A percentile compares a stretch with the other conserved stretches of the same genome.
These are phyloP conservation scores for Adineta ricciae DNA, from an alignment of 2,888 invertebrate species.

Conservation along the genomic window DNA sequence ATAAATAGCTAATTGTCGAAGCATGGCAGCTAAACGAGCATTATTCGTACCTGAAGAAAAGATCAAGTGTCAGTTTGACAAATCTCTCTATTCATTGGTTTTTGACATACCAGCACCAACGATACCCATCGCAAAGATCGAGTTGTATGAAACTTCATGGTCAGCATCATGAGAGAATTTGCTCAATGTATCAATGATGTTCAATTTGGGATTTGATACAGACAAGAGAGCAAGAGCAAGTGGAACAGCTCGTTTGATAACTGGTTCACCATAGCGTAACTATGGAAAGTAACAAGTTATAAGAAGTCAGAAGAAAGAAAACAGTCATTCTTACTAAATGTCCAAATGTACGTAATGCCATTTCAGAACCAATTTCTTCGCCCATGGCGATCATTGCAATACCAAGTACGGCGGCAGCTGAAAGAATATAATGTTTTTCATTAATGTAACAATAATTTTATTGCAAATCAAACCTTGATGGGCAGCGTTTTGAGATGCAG, in stretches of 20 bases:
- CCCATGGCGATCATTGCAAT: slow-evolving; percentile 96
- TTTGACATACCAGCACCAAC: slow-evolving; percentile 64
- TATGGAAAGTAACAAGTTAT: background rate
- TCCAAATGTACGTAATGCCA: slow-evolving; percentile 90
- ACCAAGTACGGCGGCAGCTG: slow-evolving; percentile 73
- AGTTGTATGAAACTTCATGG: slow-evolving; percentile 91
- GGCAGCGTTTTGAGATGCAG: slow-evolving; percentile 17
- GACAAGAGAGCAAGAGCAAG: slow-evolving; percentile 88
- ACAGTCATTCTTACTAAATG: slow-evolving; percentile 59
- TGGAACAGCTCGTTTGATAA: slow-evolving; percentile 87
- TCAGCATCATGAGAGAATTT: slow-evolving; percentile 98
- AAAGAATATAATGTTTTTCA: background rate
- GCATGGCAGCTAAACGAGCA: slow-evolving; percentile 81
- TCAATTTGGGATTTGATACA: slow-evolving; percentile 85
- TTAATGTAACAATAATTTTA: no score
- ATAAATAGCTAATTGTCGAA: slow-evolving; percentile 89
- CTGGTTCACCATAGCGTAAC: slow-evolving; percentile 93
- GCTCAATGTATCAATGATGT: slow-evolving; percentile 88
- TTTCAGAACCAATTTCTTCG: slow-evolving; percentile 95
- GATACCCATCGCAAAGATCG: slow-evolving; percentile 95
- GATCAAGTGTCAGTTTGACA: slow-evolving; percentile 40
- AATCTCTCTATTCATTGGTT: no score
- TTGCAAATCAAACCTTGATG: slow-evolving; percentile 18
- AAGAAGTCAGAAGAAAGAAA: no score
- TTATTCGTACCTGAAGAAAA: slow-evolving; percentile 49